A percentile compares a stretch with the other conserved stretches of the same genome.
Conservation (phyloP, 2,888 invertebrate species). For the Eupithecia centaureata region DNA sequence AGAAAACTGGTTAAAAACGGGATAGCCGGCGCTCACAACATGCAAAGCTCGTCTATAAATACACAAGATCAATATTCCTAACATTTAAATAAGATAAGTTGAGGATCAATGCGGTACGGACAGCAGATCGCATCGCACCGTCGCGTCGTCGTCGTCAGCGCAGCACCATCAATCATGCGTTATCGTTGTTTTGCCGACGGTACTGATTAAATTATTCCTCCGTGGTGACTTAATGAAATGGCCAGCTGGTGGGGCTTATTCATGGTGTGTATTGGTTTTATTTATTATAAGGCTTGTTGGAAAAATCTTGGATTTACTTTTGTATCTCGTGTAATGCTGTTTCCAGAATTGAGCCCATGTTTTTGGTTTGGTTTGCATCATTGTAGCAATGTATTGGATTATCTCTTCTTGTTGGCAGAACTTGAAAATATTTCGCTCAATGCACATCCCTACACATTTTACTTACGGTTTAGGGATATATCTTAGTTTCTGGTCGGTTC, state of each 20-base stretch:
- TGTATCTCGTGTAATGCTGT: background rate
- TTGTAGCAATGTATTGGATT: background rate
- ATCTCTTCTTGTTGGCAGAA: background rate
- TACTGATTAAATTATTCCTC: slow-evolving; percentile 81
- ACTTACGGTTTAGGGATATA: background rate
- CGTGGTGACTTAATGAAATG: slow-evolving; percentile 78
- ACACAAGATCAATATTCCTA: slow-evolving; percentile 34
- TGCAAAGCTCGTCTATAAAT: slow-evolving; percentile 28
- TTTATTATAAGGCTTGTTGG: background rate
- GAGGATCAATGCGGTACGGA: slow-evolving; percentile 23
- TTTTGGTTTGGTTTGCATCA: background rate
- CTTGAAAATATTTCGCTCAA: background rate
- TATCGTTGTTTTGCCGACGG: slow-evolving; percentile 77
- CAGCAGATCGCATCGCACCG: slow-evolving; percentile 59
- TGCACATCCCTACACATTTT: background rate
- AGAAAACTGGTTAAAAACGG: slow-evolving; percentile 6
- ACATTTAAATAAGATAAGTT: slow-evolving; percentile 34
- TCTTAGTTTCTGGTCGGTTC: background rate
- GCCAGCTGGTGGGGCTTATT: slow-evolving; percentile 52
- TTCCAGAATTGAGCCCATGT: background rate
- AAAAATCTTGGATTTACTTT: background rate
- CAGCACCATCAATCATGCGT: slow-evolving; percentile 78
- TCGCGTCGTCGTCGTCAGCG: slow-evolving; percentile 43
- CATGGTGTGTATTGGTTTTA: slow-evolving; percentile 15
- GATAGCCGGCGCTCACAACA: background rate